phyloP scores from a whole-genome alignment of 2,113 vertebrate species.

The Marcusenius ussheri region DNA sequence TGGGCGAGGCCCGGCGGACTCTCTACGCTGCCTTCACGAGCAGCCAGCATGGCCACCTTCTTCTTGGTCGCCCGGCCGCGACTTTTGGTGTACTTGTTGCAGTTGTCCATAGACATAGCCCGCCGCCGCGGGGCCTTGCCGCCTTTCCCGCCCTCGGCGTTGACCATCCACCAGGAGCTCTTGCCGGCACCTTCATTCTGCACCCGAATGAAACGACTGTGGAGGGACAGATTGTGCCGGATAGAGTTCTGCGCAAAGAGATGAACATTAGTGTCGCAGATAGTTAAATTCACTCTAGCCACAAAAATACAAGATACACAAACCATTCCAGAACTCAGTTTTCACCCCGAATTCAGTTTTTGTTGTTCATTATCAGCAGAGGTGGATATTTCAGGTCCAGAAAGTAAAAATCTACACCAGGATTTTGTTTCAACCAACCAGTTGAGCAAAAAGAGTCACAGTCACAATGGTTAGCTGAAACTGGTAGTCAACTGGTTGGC shows the following conservation, averaged over 20 bases:
- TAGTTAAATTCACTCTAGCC: not conserved
- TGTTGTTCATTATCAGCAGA: not conserved
- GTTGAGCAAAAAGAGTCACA: too few relatives aligned
- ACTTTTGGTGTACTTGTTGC: conserved; percentile 92
- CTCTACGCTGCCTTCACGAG: conserved; percentile 76
- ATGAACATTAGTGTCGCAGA: not conserved
- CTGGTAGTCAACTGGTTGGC: too few relatives aligned
- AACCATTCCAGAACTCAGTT: not conserved
- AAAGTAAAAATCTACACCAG: too few relatives aligned
- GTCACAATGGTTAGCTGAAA: too few relatives aligned
- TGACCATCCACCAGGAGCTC: conserved; percentile 99
- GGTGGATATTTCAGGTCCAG: too few relatives aligned
- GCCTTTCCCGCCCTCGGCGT: conserved; percentile 89
- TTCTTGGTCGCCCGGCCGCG: conserved; percentile 90
- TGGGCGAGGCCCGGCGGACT: conserved; percentile 81
- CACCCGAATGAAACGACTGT: conserved; percentile 91
- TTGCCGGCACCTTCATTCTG: conserved; percentile 97
- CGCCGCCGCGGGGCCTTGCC: conserved; percentile 90
- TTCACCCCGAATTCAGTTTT: not conserved
- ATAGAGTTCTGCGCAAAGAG: conserved; percentile 84
- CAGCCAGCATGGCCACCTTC: conserved; percentile 81
- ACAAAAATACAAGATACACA: not conserved
- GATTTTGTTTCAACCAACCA: too few relatives aligned
- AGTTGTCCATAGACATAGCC: conserved; percentile 96
- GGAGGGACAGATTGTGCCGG: conserved; percentile 93